A percentile compares a stretch with the other conserved stretches of the same genome.
Conservation (phyloP, 1,140 invertebrate genomes). For the Leptopilina boulardi region DNA sequence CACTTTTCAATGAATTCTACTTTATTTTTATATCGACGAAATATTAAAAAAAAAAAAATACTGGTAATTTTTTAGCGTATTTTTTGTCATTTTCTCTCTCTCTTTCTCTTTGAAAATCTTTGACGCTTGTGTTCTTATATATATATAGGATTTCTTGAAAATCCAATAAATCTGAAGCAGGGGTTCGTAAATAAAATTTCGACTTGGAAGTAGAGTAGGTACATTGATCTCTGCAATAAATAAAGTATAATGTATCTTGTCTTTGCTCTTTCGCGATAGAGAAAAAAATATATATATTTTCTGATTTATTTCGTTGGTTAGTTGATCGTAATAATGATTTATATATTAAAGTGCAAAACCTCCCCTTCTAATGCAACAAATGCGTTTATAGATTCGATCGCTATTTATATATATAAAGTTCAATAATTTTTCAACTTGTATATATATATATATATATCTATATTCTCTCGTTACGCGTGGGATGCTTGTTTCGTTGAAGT, state of each 20-base stretch:
- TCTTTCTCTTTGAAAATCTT: neutral
- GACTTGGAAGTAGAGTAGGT: neutral
- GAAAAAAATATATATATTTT: neutral
- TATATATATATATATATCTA: no score
- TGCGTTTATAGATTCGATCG: neutral
- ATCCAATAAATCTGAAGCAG: slow-evolving; percentile 2
- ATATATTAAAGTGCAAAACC: slow-evolving; percentile 3
- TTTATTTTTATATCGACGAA: no score
- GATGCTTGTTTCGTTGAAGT: slow-evolving; percentile 55
- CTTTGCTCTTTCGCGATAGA: neutral
- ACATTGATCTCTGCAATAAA: slow-evolving; percentile 14
- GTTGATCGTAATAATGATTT: slow-evolving; percentile 20
- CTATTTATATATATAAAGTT: slow-evolving; percentile 34
- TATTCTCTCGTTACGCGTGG: slow-evolving; percentile 56
- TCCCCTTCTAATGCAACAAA: slow-evolving; percentile 13
- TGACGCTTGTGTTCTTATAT: neutral
- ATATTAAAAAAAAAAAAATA: no score
- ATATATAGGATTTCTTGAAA: neutral
- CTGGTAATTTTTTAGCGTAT: no score
- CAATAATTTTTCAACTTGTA: slow-evolving; percentile 55
- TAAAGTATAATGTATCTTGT: slow-evolving; percentile 19
- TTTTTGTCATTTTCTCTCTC: neutral
- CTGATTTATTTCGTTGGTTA: slow-evolving; percentile 12
- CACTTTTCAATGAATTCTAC: no score
- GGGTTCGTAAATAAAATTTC: slow-evolving; percentile 3